phyloP scores from a whole-genome alignment of 1,140 invertebrate species.

The Pseudoatta argentina region DNA sequence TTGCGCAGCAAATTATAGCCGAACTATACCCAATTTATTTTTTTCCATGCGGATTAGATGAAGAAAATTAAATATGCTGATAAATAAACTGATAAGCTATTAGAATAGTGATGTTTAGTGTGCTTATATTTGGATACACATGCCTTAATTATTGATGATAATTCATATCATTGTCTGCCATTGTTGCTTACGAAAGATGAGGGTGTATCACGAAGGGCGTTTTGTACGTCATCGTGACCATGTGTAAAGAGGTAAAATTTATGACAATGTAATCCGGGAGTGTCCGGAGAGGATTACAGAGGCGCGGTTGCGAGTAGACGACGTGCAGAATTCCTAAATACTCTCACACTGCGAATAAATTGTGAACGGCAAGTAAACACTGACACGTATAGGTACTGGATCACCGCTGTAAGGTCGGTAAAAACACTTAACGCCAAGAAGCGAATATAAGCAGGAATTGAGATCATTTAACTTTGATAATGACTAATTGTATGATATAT shows the following conservation, averaged over 20 bases:
- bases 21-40: too few species aligned
- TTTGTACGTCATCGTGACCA: slow-evolving; percentile 29
- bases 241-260: slow-evolving; percentile 46
- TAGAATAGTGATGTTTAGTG: background rate
- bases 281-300: slow-evolving; percentile 51
- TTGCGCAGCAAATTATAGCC: too few species aligned
- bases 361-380: slow-evolving; percentile 29
- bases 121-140: background rate
- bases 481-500: background rate
- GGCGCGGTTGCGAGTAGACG: slow-evolving; percentile 20
- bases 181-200: background rate
- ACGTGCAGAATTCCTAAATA: slow-evolving; percentile 56
- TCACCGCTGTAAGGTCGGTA: background rate
- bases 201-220: background rate
- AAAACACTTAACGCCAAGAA: slow-evolving; percentile 26
- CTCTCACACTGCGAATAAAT: slow-evolving; percentile 44
- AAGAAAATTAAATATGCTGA: background rate
- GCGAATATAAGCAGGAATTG: slow-evolving; percentile 14
- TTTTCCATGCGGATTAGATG: background rate
- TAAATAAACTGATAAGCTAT: slow-evolving; percentile 57
- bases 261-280: slow-evolving; percentile 55
- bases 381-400: slow-evolving; percentile 29
- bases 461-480: background rate
- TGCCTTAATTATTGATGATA: background rate
- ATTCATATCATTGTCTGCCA: background rate